Percentiles rank a stretch among this genome's conserved stretches.
Evolutionary conservation across 2,888 invertebrate genomes (phyloP).

Genomic region (Phortica magna): DNA sequence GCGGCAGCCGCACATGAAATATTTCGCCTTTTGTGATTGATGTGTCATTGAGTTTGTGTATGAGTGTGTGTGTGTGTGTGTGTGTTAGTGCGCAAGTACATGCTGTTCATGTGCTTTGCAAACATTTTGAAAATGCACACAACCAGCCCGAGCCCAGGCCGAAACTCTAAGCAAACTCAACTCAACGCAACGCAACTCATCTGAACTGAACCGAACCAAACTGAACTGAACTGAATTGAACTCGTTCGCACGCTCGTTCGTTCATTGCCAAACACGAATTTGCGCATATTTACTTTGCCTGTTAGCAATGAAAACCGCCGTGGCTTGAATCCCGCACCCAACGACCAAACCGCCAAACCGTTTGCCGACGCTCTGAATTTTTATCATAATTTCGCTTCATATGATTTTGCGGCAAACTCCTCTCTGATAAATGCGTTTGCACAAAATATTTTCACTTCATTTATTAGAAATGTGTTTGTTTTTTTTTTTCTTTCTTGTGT

Average conservation of each 20-base stretch:
- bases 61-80: not conserved
- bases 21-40: conserved; percentile 16
- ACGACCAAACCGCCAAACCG: not conserved
- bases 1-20: conserved; percentile 22
- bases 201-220: conserved; percentile 8
- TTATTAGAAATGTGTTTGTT: conserved; percentile 53
- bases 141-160: not conserved
- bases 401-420: not conserved
- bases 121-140: conserved; percentile 2
- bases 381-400: conserved; percentile 61
- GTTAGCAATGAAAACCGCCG: not conserved
- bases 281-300: conserved; percentile 66
- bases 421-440: conserved; percentile 68
- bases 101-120: not conserved
- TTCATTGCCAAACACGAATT: conserved; percentile 66
- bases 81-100: not conserved
- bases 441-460: conserved; percentile 69
- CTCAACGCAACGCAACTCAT: conserved; percentile 16
- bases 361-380: conserved; percentile 35
- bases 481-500: too few species aligned
- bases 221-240: not conserved
- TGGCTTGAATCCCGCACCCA: not conserved
- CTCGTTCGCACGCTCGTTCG: not conserved
- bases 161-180: conserved; percentile 2
- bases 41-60: not conserved